A percentile compares a stretch with the other conserved stretches of the same genome.
Conservation (phyloP, 2,888 invertebrate genomes). For the Frankliniella fusca region DNA sequence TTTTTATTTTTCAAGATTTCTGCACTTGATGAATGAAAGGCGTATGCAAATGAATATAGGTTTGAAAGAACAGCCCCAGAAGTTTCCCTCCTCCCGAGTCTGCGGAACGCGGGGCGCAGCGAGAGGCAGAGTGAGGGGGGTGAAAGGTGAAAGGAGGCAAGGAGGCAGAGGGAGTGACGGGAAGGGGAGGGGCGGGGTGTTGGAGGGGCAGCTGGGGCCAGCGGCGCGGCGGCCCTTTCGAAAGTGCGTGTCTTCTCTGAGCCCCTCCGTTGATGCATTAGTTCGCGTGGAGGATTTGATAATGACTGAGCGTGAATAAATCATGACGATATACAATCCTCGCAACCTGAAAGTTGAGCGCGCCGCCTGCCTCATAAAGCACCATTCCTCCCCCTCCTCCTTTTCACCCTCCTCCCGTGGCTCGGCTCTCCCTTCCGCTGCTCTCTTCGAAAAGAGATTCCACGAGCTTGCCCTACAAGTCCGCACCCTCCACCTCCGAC, state of each 20-base stretch:
- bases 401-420: too few species aligned
- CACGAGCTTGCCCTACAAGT: too few species aligned
- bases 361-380: too few species aligned
- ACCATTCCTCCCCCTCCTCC: too few species aligned
- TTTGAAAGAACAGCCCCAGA: slow-evolving; percentile 8
- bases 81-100: background rate
- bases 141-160: background rate
- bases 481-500: too few species aligned
- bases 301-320: slow-evolving; percentile 15
- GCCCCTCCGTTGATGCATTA: slow-evolving; percentile 20
- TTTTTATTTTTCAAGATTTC: background rate
- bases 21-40: slow-evolving; percentile 22
- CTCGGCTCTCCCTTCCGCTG: too few species aligned
- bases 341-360: slow-evolving; percentile 4
- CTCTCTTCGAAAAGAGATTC: too few species aligned
- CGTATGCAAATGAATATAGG: background rate
- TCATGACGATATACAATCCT: slow-evolving; percentile 20
- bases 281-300: slow-evolving; percentile 19
- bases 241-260: slow-evolving; percentile 19
- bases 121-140: background rate
- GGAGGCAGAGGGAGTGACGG: background rate
- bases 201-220: background rate
- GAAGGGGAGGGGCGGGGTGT: background rate
- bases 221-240: background rate
- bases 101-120: background rate